Evolutionary conservation across 2,888 invertebrate genomes (phyloP), one percentile per base, ranked within the genome.

Genomic region (Sycophila texana): DNA sequence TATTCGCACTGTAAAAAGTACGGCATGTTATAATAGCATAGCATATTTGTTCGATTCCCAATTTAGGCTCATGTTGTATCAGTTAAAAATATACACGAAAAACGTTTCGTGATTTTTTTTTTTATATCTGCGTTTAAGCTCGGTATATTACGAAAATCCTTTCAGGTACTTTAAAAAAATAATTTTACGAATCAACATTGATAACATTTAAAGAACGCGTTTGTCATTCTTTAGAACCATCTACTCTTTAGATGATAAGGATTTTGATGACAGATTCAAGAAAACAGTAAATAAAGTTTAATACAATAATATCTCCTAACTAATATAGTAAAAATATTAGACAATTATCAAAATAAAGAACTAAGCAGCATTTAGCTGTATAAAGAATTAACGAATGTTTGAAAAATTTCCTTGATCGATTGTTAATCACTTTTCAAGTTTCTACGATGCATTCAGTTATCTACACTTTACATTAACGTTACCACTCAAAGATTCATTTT

Each of bases 71-170:
- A 20, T 18, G 53, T 73, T 73, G 76, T 26, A 72, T 71, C 49
- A 65, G 74, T 77, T 77, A 57, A 76, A 76, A 80, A 75, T 76
- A 78, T 72, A 72, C 76, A 75, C 75, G 72, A 78, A 73, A 73
- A 61, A 57, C 57, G 22, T 58, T 58, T 71, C 57, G 73, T 75
- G 68, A 61, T 2, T 30, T 30, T 39, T 7, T 39, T 20, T 63
- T 74, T 53, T 66, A 39, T 79, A 82, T 76, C 71, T 73, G 77
- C 74, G 51, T 77, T 55, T 82, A 81, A 81, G 81, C 81, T 81
- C 81, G 76, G 58, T 79, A 79, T 76, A 76, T 74, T 58, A 39
- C 63, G 58, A 39, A 65, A n/a, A 53, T 78, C 61, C 65, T 39
- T 73, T 78, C 78, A 81, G 78, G 81, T 81, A 81, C 81, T 70